Evolutionary conservation across 1,140 invertebrate species (phyloP).

Genomic region (Oncopeltus fasciatus): DNA sequence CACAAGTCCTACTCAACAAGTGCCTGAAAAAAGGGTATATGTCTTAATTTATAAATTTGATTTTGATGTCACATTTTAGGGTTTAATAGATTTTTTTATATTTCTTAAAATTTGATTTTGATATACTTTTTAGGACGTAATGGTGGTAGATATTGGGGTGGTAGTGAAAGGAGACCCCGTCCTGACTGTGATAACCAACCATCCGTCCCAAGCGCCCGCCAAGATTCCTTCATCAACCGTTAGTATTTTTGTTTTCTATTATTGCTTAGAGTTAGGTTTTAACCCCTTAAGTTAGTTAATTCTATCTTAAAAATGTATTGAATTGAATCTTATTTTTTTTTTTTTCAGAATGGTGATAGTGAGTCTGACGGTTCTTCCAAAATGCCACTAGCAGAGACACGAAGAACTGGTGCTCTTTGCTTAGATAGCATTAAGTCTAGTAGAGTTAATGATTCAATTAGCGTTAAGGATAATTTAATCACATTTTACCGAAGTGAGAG

Average conservation of each 20-base stretch:
- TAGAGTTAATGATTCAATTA: conserved; percentile 27
- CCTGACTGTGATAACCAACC: conserved; percentile 22
- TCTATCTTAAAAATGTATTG: neutral
- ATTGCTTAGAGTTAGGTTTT: too few species aligned
- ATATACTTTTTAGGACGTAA: conserved; percentile 18
- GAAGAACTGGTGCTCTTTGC: conserved; percentile 19
- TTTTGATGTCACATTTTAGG: conserved; percentile 16
- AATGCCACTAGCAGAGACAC: conserved; percentile 14
- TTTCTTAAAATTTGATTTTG: neutral
- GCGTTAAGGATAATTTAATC: conserved; percentile 24
- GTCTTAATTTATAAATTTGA: too few species aligned
- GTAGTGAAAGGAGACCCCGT: conserved; percentile 13
- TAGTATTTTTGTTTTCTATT: neutral
- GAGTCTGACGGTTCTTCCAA: conserved; percentile 17
- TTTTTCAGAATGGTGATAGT: conserved; percentile 15
- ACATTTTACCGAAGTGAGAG: conserved; percentile 35
- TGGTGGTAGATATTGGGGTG: conserved; percentile 17
- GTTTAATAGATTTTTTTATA: conserved; percentile 9
- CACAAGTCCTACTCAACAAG: conserved; percentile 26
- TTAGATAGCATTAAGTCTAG: conserved; percentile 21
- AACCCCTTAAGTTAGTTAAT: too few species aligned
- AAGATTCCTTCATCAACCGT: conserved; percentile 14
- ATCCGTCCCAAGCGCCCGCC: conserved; percentile 21
- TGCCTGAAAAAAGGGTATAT: conserved; percentile 27
- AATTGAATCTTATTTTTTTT: neutral